Evolutionary conservation across 2,113 vertebrate species (phyloP).

Genomic region (Rhea pennata): DNA sequence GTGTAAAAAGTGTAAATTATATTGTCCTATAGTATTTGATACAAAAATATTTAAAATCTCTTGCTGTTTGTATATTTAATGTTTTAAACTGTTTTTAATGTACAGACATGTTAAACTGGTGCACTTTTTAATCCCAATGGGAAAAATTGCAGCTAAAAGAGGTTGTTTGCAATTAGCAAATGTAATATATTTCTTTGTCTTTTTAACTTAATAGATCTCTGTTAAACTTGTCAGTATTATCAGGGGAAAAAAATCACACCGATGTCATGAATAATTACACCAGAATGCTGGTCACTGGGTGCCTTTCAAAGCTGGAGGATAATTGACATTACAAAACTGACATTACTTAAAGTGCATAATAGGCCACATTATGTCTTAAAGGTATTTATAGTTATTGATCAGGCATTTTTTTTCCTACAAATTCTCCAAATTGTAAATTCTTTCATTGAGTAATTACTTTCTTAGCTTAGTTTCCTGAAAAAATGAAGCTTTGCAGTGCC

Average conservation of each 20-base stretch:
- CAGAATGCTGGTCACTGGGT: slow-evolving; percentile 73
- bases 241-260: background rate
- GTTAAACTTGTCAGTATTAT: slow-evolving; percentile 67
- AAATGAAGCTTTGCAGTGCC: slow-evolving; percentile 2
- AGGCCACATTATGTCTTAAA: slow-evolving; percentile 36
- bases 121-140: slow-evolving; percentile 82
- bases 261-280: slow-evolving; percentile 50
- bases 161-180: slow-evolving; percentile 75
- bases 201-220: slow-evolving; percentile 79
- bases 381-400: slow-evolving; percentile 63
- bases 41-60: slow-evolving; percentile 82
- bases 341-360: slow-evolving; percentile 5
- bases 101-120: slow-evolving; percentile 82
- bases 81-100: slow-evolving; percentile 77
- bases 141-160: slow-evolving; percentile 77
- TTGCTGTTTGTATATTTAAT: slow-evolving; percentile 83
- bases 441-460: slow-evolving; percentile 4
- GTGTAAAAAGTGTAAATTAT: slow-evolving; percentile 81
- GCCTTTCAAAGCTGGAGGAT: slow-evolving; percentile 66
- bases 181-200: slow-evolving; percentile 75
- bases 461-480: slow-evolving; percentile 6
- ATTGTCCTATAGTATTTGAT: slow-evolving; percentile 85
- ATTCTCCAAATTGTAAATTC: slow-evolving; percentile 56
- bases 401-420: slow-evolving; percentile 69
- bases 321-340: slow-evolving; percentile 58